These are phyloP conservation scores for Microctenopoma lineatum DNA, from an alignment of 2,797 vertebrate genomes.

Conservation along the genomic window DNA sequence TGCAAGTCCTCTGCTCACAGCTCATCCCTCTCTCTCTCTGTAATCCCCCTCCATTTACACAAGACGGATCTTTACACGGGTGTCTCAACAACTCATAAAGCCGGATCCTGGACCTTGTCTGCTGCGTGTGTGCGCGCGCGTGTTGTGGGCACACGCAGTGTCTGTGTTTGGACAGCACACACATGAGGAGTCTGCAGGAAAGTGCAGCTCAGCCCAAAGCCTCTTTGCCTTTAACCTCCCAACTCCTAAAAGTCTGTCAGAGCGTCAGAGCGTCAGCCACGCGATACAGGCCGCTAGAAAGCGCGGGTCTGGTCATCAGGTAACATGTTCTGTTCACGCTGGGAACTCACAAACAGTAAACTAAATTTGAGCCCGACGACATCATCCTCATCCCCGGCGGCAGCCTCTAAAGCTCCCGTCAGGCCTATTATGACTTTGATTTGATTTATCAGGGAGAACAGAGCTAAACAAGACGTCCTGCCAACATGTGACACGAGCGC, in stretches of 20 bases:
- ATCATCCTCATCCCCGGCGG: background rate
- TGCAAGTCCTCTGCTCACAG: slow-evolving; percentile 66
- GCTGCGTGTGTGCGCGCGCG: background rate
- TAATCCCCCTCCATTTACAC: slow-evolving; percentile 64
- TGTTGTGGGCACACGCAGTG: background rate
- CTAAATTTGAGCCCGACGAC: slow-evolving; percentile 2
- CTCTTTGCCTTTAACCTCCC: too few relatives aligned
- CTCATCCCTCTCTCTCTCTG: slow-evolving; percentile 49
- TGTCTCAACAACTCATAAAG: slow-evolving; percentile 56
- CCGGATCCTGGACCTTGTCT: slow-evolving; percentile 44
- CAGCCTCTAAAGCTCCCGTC: slow-evolving; percentile 19
- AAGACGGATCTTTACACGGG: slow-evolving; percentile 50
- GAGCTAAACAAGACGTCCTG: slow-evolving; percentile 48
- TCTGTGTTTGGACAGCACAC: slow-evolving; percentile 17
- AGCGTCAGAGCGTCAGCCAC: too few relatives aligned
- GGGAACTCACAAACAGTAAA: background rate
- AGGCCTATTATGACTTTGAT: slow-evolving; percentile 35
- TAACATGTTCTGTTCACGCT: background rate
- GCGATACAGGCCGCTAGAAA: too few relatives aligned
- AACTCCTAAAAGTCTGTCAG: too few relatives aligned
- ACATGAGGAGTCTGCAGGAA: background rate
- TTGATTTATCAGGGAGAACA: slow-evolving; percentile 49
- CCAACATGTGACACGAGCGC: slow-evolving; percentile 43
- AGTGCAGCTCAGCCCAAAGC: background rate
- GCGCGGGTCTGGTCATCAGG: too few relatives aligned